Evolutionary conservation across 2,113 vertebrate species (phyloP).

Genomic region (Rhinopithecus roxellana): DNA sequence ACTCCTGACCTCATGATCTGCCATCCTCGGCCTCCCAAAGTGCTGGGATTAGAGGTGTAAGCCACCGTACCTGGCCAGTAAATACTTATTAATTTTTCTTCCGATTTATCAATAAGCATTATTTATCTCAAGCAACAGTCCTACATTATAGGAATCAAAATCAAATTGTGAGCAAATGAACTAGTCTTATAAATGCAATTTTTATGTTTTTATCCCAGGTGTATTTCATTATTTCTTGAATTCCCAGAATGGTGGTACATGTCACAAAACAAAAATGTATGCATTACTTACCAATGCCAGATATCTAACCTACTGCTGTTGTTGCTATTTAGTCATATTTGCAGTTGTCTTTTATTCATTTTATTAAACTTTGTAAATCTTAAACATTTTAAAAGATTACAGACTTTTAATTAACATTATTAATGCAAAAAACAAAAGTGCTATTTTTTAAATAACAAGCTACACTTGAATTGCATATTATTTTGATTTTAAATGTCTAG

Average conservation of each 20-base stretch:
- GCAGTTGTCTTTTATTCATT: not conserved
- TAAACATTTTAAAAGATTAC: not conserved
- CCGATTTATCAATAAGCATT: not conserved
- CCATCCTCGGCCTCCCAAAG: no score
- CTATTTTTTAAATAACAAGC: not conserved
- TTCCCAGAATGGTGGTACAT: not conserved
- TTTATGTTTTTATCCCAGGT: not conserved
- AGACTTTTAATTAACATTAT: conserved; percentile 36
- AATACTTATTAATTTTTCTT: no score
- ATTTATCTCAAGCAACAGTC: not conserved
- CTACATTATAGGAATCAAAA: not conserved
- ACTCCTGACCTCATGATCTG: no score
- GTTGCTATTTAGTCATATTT: not conserved
- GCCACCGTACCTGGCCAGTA: no score
- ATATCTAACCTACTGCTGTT: not conserved
- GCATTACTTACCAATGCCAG: not conserved
- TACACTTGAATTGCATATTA: not conserved
- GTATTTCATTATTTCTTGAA: not conserved
- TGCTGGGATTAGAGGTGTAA: no score
- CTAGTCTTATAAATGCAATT: not conserved
- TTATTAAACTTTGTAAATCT: not conserved
- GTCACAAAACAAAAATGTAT: not conserved
- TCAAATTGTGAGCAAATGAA: not conserved
- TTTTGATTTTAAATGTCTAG: not conserved
- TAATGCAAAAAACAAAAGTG: not conserved